A percentile compares a stretch with the other conserved stretches of the same genome.
Conservation (phyloP, 92 coral and sea anemone genomes). For the Phenganax marumi region DNA sequence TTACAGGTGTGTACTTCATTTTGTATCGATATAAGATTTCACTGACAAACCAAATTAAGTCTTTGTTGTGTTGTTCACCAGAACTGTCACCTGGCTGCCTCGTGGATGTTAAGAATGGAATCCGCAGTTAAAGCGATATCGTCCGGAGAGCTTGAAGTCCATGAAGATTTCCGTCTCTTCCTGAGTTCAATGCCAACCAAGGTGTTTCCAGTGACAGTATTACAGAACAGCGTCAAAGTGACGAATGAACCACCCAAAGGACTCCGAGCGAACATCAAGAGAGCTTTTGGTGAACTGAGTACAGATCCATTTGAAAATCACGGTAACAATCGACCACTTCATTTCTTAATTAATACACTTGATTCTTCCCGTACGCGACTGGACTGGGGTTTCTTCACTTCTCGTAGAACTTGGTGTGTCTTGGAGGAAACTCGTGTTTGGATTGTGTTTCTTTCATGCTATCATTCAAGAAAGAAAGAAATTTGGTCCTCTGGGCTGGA, state of each 20-base stretch:
- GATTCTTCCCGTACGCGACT: background rate
- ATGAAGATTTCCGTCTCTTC: slow-evolving; percentile 95
- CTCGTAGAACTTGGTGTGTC: slow-evolving; percentile 82
- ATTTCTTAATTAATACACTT: background rate
- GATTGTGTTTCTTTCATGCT: slow-evolving; percentile 96
- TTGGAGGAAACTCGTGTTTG: slow-evolving; percentile 97
- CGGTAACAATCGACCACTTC: slow-evolving; percentile 50
- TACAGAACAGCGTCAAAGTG: slow-evolving; percentile 98
- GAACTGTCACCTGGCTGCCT: slow-evolving; percentile 98
- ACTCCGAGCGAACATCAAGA: slow-evolving; percentile 89
- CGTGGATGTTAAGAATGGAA: slow-evolving; percentile 99
- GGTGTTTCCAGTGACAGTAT: slow-evolving; percentile 90
- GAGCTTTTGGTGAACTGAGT: slow-evolving; percentile 94
- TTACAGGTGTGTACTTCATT: slow-evolving; percentile 63
- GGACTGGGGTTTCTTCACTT: background rate
- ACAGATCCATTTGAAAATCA: slow-evolving; percentile 91
- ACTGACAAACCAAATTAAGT: background rate
- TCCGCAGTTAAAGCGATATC: slow-evolving; percentile 75
- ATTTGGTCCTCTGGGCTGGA: slow-evolving; percentile 99
- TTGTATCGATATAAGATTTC: too few relatives aligned
- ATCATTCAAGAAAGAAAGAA: slow-evolving; percentile 98
- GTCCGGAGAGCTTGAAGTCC: slow-evolving; percentile 82
- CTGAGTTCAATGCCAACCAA: slow-evolving; percentile 98
- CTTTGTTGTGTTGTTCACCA: slow-evolving; percentile 15
- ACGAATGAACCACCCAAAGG: slow-evolving; percentile 99